These are phyloP conservation scores for Apaloderma vittatum DNA, from an alignment of 2,113 vertebrate species.

Conservation along the genomic window DNA sequence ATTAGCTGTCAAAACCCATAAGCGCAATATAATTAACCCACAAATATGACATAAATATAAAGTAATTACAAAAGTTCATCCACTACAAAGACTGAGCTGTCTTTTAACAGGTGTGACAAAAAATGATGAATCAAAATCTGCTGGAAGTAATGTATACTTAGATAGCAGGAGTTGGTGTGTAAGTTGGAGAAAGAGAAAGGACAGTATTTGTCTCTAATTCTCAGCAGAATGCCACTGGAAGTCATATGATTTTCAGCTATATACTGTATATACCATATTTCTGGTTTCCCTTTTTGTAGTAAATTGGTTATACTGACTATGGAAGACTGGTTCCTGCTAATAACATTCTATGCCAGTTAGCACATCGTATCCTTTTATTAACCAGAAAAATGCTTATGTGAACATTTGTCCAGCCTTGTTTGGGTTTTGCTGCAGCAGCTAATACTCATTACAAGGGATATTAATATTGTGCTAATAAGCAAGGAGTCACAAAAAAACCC, in stretches of 20 bases:
- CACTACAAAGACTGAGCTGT: background rate
- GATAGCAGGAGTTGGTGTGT: background rate
- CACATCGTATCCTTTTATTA: background rate
- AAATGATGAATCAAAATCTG: background rate
- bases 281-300: background rate
- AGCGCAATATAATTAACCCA: conserved; percentile 12
- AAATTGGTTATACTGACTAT: background rate
- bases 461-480: background rate
- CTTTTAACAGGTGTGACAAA: conserved; percentile 6
- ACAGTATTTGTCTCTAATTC: background rate
- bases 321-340: background rate
- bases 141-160: background rate
- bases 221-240: background rate
- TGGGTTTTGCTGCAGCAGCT: background rate
- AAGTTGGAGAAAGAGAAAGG: background rate
- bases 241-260: background rate
- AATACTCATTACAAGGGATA: background rate
- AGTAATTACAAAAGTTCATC: background rate
- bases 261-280: background rate
- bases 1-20: conserved; percentile 33
- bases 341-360: background rate
- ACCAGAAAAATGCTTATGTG: background rate
- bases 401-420: background rate
- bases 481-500: background rate
- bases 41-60: background rate